Conservation (phyloP, 2,888 invertebrate genomes). For the Pseudococcus viburni region DNA sequence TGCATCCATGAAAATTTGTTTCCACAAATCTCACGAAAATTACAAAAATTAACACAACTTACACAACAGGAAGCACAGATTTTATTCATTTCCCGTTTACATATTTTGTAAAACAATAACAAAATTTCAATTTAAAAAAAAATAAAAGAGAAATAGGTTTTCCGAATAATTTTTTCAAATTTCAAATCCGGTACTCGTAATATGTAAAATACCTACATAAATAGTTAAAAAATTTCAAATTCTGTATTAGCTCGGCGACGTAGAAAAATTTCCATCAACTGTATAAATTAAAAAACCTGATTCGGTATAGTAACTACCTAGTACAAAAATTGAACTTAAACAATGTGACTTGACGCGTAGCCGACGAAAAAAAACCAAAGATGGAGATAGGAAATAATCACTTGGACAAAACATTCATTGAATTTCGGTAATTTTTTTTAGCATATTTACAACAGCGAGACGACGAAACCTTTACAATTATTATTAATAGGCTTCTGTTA, state of each 20-base stretch:
- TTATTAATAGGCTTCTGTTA: conserved; percentile 21
- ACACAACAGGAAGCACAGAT: conserved; percentile 52
- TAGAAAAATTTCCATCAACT: background rate
- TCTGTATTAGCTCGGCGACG: background rate
- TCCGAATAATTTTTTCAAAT: background rate
- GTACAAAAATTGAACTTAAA: conserved; percentile 8
- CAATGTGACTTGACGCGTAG: background rate
- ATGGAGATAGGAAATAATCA: background rate
- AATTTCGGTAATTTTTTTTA: background rate
- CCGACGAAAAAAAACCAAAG: background rate
- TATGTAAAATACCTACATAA: conserved; percentile 31
- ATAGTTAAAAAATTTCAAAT: background rate
- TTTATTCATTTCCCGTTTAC: conserved; percentile 40
- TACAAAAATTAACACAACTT: background rate
- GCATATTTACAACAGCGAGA: conserved; percentile 17
- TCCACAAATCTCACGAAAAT: background rate
- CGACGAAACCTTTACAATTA: background rate
- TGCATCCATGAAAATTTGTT: too few species aligned
- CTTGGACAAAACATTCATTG: background rate
- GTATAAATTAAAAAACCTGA: background rate
- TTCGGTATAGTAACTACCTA: background rate
- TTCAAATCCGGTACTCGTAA: background rate
- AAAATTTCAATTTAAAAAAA: conserved; percentile 35
- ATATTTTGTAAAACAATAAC: conserved; percentile 52
- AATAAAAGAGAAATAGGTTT: background rate